Percentiles rank a stretch among this genome's conserved stretches.
Evolutionary conservation across 2,797 vertebrate species (phyloP).

Genomic region (Echeneis naucrates): DNA sequence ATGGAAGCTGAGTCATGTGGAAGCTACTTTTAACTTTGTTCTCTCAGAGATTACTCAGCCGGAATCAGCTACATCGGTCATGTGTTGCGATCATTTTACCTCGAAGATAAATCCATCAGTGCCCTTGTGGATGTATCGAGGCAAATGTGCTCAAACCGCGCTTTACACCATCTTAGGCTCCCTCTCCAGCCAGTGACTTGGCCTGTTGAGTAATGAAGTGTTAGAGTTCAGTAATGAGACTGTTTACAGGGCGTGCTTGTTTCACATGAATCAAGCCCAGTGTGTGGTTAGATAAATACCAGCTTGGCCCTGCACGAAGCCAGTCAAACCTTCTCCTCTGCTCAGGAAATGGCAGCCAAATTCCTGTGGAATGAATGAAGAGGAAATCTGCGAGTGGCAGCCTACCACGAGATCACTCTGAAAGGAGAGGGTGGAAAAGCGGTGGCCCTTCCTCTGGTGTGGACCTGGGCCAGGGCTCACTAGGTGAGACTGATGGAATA

Average conservation of each 20-base stretch:
- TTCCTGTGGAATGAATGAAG: constrained; percentile 93
- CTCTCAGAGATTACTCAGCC: constrained; percentile 51
- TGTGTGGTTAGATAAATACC: constrained; percentile 88
- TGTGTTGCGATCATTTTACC: constrained; percentile 58
- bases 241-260: constrained; percentile 87
- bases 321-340: constrained; percentile 81
- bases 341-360: constrained; percentile 95
- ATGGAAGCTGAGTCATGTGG: constrained; percentile 36
- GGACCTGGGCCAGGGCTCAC: constrained; percentile 91
- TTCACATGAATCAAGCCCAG: constrained; percentile 88
- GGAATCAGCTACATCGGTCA: constrained; percentile 41
- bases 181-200: constrained; percentile 73
- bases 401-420: constrained; percentile 78
- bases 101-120: constrained; percentile 76
- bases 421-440: constrained; percentile 81
- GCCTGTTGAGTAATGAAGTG: constrained; percentile 86
- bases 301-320: constrained; percentile 80
- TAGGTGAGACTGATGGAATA: constrained; percentile 99
- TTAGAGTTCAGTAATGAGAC: constrained; percentile 85
- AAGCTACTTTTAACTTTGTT: constrained; percentile 40
- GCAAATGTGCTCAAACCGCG: constrained; percentile 70
- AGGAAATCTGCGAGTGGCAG: constrained; percentile 94
- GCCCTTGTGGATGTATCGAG: constrained; percentile 47
- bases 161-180: constrained; percentile 70
- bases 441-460: constrained; percentile 88